Conservation (phyloP, 2,113 vertebrate species). For the Chascanopsetta lugubris region DNA sequence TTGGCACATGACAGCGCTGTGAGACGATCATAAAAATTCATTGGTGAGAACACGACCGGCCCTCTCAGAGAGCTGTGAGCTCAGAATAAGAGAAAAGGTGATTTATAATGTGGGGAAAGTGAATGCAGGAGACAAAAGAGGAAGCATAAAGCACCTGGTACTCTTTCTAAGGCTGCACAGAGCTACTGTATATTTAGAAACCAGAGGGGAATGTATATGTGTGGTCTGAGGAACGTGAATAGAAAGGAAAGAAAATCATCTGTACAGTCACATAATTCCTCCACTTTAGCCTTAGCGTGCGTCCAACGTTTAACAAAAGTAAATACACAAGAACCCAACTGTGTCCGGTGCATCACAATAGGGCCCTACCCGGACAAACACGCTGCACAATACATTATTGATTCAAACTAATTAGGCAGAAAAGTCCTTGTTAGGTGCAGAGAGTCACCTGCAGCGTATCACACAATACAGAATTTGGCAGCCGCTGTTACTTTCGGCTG, state of each 20-base stretch:
- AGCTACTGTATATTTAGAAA: not conserved
- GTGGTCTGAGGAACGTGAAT: slow-evolving; percentile 1
- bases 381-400: slow-evolving; percentile 6
- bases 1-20: slow-evolving; percentile 6
- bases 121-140: slow-evolving; percentile 6
- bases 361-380: not conserved
- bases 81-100: slow-evolving; percentile 11
- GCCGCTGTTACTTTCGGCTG: slow-evolving; percentile 18
- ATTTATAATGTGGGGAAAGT: slow-evolving; percentile 25
- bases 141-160: not conserved
- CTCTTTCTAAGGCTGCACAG: not conserved
- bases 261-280: not conserved
- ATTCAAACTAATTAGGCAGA: slow-evolving; percentile 7
- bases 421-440: not conserved
- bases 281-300: not conserved
- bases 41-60: slow-evolving; percentile 17
- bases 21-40: slow-evolving; percentile 49
- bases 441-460: slow-evolving; percentile 11
- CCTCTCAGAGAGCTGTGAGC: slow-evolving; percentile 20
- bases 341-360: not conserved
- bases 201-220: slow-evolving; percentile 1
- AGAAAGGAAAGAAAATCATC: not conserved
- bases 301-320: not conserved
- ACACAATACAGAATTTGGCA: slow-evolving; percentile 26
- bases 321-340: not conserved